phyloP scores from a whole-genome alignment of 2,113 vertebrate species.

The Picathartes gymnocephalus region DNA sequence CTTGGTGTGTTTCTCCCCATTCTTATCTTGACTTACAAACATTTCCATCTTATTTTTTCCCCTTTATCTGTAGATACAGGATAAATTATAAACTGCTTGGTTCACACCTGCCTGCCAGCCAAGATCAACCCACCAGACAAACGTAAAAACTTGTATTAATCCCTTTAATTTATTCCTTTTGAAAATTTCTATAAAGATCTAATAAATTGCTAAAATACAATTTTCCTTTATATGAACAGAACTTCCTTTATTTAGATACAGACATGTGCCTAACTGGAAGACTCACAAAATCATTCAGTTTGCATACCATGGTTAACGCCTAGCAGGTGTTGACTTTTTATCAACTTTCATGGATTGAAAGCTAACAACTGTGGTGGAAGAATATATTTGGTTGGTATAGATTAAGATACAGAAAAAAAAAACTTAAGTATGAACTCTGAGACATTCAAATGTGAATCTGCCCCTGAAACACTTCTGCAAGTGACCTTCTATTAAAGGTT shows the following conservation, averaged over 20 bases:
- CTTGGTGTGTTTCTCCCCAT: neutral
- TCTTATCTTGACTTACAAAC: neutral
- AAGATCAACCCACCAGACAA: neutral
- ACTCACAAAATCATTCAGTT: neutral
- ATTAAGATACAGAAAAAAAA: neutral
- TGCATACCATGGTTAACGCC: neutral
- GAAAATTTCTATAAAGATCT: neutral
- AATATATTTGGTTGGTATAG: neutral
- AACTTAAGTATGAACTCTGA: neutral
- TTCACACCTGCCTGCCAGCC: neutral
- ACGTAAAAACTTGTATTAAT: neutral
- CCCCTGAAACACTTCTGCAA: neutral
- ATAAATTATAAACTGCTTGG: rapidly evolving
- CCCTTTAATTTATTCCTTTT: neutral
- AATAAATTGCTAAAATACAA: neutral
- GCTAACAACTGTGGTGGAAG: neutral
- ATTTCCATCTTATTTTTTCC: neutral
- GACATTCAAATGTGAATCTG: neutral
- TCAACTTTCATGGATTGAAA: neutral
- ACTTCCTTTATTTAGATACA: neutral
- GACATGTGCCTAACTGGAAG: neutral
- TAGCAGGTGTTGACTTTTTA: neutral
- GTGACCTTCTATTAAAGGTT: neutral
- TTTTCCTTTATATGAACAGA: neutral
- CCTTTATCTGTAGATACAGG: neutral